Evolutionary conservation across 2,797 vertebrate species (phyloP), one percentile per base, ranked within the genome.

Genomic region (Odontamblyopus lacepedii): DNA sequence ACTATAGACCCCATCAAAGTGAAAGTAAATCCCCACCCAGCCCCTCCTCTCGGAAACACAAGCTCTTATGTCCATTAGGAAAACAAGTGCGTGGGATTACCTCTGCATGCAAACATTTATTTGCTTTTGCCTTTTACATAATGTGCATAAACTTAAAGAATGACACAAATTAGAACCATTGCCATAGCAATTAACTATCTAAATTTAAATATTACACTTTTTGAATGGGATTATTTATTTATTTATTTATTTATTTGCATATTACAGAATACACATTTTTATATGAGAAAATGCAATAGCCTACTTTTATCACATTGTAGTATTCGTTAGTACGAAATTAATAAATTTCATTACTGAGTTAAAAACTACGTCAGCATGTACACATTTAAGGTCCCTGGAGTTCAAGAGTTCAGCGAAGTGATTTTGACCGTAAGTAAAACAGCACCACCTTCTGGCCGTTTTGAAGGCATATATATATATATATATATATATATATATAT

Each of bases 21-120:
- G 51, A 63, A 70, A 63, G 65, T 75, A 87, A 91, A 90, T 80
- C 87, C 83, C 27, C 69, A 29, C 29, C 61, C 16, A 41, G 30
- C 62, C 74, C 62, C 53, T 55, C 59, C 59, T 75, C 80, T 82
- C n/a, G 41, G 65, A 70, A 78, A 73, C 15, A 75, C 64, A 73
- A 85, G 86, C 82, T 80, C 80, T 85, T 70, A 74, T 73, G 69
- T 77, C 85, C 85, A 82, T 85, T 83, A 86, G 72, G 67, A 50
- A 32, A 70, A 73, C 69, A 32, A 70, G 69, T 65, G 7, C 68
- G 74, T 66, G 77, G 80, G 79, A 84, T 77, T 80, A 85, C 76
- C 51, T 60, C 26, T 56, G 13, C 56, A 27, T 55, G 60, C 13
- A 61, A 2, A 66, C 62, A 53, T 63, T 2, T 76, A 56, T 63